Evolutionary conservation across 2,113 vertebrate genomes (phyloP), one percentile per base, ranked within the genome.

Genomic region (Neodontobutis hainanensis): DNA sequence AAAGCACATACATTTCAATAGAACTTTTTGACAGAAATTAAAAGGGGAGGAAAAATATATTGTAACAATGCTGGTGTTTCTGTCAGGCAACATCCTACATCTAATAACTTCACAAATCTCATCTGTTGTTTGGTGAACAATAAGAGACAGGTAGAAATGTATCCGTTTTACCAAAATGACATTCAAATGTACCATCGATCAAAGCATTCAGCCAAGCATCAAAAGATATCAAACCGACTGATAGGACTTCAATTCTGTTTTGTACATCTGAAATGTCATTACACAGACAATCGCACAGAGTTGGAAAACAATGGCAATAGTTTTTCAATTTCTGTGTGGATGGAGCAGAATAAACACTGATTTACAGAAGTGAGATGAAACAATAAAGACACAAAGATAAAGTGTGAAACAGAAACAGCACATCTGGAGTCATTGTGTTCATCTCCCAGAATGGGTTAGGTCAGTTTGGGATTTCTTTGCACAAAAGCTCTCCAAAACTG

Each of bases 51-150:
- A 52, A 52, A 55, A 55, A 38, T 12, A n/a, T 1, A 55, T 55
- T 55, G 8, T 55, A 55, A 12, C 94, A 93, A 92, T 91, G 91
- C 93, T 92, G 92, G 92, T 92, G 92, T 94, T 94, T 55, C 52
- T n/a, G 11, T 46, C 44, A 14, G 44, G 8, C 44, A 14, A 3
- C 14, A 3, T 27, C 19, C 3, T 27, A 27, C 19, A 27, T 27
- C 19, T 27, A 12, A 14, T 55, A 55, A 55, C 38, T n/a, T 11
- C 38, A 7, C 34, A 14, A 6, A 11, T 6, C 52, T 36, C 3
- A 12, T 14, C 4, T 46, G 52, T 53, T 35, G 52, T 36, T 19
- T 8, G 52, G 2, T 14, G 52, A 55, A 55, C 52, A 55, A 55
- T n/a, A 36, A 36, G 8, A 55, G 52, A 36, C 52, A 55, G 34